Evolutionary conservation across 2,113 vertebrate species (phyloP), one percentile per base, ranked within the genome.

Genomic region (Lampris megalopsis): DNA sequence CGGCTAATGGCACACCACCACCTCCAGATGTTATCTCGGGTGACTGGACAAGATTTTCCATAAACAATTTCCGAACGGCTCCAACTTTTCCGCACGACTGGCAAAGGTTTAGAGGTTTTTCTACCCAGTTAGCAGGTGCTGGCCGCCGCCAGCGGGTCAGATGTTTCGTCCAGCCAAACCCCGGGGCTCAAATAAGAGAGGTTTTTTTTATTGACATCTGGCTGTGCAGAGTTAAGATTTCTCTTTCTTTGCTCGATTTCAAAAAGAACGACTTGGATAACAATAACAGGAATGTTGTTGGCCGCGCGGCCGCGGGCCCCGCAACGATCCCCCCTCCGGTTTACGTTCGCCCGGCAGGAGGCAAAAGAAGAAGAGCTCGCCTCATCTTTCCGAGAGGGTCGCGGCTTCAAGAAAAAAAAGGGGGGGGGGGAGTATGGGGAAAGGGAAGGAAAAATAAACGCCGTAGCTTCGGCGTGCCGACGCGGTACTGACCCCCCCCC

Each of bases 391-490:
- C 81, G 81, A 84, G 43, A 24, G 81, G 72, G 71, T 57, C 87
- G 60, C 59, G 58, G 79, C 88, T 83, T 88, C 68, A 71, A 83
- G 65, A 71, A 82, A 62, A 53, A 84, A 62, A 53, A 84, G 65
- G 6, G 43, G 68, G 72, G 69, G 75, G 68, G 62, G 82, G 83
- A 76, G 73, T 77, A 73, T 80, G 75, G 43, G 61, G 54, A 82
- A 82, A 65, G 59, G 76, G 66, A 80, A 79, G 66, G 65, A 78
- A 84, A 24, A 88, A 86, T 81, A 83, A 83, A 84, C 78, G 69
- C 66, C 76, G 73, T 71, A 60, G 83, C 77, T 69, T 58, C 71
- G 74, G 59, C 9, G 35, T 77, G 75, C 79, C 84, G 67, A 70
- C 71, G 82, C 69, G 78, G 88, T 79, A 85, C 65, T 62, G 49